A percentile compares a stretch with the other conserved stretches of the same genome.
Conservation (phyloP, 2,797 vertebrate species). For the Gambelia wislizenii region DNA sequence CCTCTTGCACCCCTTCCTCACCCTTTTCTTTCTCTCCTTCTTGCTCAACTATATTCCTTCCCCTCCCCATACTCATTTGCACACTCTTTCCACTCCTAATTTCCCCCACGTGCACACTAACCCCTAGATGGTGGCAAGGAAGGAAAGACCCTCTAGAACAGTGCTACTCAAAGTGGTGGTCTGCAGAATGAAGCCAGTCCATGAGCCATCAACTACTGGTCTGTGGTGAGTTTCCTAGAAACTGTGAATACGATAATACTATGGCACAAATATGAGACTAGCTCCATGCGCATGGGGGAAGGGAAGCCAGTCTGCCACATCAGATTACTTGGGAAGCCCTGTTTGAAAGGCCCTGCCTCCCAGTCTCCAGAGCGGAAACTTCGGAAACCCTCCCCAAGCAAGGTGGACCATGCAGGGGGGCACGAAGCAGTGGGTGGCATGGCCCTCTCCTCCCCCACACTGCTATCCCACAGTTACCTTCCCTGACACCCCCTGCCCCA, state of each 20-base stretch:
- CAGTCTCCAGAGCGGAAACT: background rate
- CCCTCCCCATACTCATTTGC: background rate
- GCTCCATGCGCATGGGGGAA: no score
- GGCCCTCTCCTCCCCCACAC: background rate
- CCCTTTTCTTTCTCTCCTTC: background rate
- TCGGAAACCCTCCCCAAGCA: background rate
- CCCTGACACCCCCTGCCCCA: no score
- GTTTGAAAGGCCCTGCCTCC: background rate
- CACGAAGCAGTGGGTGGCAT: background rate
- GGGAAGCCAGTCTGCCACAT: no score
- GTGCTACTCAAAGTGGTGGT: no score
- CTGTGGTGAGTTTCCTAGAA: no score
- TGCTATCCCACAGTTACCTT: no score
- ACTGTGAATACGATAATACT: no score
- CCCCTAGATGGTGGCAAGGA: background rate
- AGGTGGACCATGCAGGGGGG: background rate
- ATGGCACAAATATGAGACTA: no score
- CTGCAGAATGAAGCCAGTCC: no score
- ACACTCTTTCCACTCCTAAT: background rate
- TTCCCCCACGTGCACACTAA: background rate
- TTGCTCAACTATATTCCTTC: background rate
- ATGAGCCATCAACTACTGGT: no score
- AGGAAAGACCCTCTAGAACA: background rate
- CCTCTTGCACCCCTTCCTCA: background rate
- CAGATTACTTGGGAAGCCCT: no score